A percentile compares a stretch with the other conserved stretches of the same genome.
Evolutionary conservation across 2,797 vertebrate species (phyloP).

Genomic region (Dicrostonyx torquatus): DNA sequence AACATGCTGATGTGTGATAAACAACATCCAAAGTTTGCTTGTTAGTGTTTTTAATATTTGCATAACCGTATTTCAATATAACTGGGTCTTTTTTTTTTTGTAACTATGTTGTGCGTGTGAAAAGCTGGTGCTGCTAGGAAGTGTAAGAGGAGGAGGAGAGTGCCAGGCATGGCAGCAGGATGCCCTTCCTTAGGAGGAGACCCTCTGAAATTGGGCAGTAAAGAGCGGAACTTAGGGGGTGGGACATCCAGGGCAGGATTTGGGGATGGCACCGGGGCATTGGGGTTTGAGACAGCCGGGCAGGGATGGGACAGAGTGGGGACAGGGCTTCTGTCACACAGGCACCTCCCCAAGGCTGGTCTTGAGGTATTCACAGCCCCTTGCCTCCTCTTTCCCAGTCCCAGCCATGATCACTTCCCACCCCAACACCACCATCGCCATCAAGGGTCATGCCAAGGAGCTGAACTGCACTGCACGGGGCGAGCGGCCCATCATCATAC

Average conservation of each 20-base stretch:
- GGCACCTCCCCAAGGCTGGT: background rate
- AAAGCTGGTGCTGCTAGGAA: background rate
- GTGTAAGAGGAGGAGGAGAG: background rate
- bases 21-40: slow-evolving; percentile 37
- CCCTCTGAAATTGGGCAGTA: background rate
- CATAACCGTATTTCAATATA: background rate
- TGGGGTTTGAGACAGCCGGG: background rate
- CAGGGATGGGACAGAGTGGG: background rate
- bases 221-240: background rate
- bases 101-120: background rate
- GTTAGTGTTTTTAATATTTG: slow-evolving; percentile 12
- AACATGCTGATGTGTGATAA: background rate
- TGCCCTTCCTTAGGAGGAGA: background rate
- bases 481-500: slow-evolving; percentile 98
- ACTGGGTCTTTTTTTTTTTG: slow-evolving; percentile 22
- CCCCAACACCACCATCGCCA: slow-evolving; percentile 98
- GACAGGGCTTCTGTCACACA: background rate
- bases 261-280: background rate
- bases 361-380: background rate
- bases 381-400: slow-evolving; percentile 81
- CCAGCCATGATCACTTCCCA: slow-evolving; percentile 99
- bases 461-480: slow-evolving; percentile 97
- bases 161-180: background rate
- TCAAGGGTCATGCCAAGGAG: slow-evolving; percentile 98
- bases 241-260: background rate